Conservation (phyloP, 1,140 invertebrate species). For the Onthophagus taurus region DNA sequence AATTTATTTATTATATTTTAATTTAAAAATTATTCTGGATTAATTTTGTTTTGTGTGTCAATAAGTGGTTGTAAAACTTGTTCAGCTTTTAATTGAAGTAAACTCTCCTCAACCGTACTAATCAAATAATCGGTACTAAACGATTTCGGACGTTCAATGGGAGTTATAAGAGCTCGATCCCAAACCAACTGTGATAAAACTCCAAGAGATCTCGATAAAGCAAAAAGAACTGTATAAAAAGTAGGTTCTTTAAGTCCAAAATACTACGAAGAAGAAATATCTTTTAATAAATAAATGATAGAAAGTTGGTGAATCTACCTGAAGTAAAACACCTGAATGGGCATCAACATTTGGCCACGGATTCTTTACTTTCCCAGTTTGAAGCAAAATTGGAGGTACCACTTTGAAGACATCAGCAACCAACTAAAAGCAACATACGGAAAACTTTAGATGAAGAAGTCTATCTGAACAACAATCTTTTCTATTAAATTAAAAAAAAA, state of each 20-base stretch:
- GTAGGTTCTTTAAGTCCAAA: slow-evolving; percentile 90
- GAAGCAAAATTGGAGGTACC: slow-evolving; percentile 72
- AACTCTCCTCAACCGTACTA: slow-evolving; percentile 53
- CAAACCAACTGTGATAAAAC: slow-evolving; percentile 76
- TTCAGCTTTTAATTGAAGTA: slow-evolving; percentile 92
- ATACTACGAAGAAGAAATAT: slow-evolving; percentile 89
- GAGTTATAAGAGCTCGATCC: slow-evolving; percentile 80
- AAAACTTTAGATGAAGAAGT: too few relatives aligned
- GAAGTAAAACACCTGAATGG: slow-evolving; percentile 75
- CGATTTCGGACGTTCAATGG: slow-evolving; percentile 87
- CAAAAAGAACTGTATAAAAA: slow-evolving; percentile 90
- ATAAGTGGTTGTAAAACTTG: slow-evolving; percentile 89
- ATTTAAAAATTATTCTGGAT: too few relatives aligned
- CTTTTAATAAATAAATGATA: slow-evolving; percentile 95
- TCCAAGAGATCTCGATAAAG: slow-evolving; percentile 79
- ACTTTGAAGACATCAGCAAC: slow-evolving; percentile 78
- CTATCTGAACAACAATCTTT: too few relatives aligned
- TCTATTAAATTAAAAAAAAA: neutral
- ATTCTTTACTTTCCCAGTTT: slow-evolving; percentile 87
- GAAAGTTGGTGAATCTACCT: slow-evolving; percentile 89
- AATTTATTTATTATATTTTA: slow-evolving; percentile 9
- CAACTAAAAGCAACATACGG: too few relatives aligned
- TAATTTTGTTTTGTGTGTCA: slow-evolving; percentile 69
- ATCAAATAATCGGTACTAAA: slow-evolving; percentile 78
- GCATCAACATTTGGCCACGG: slow-evolving; percentile 93